A percentile compares a stretch with the other conserved stretches of the same genome.
Evolutionary conservation across 2,113 vertebrate genomes (phyloP).

Genomic region (Seriola quinqueradiata): DNA sequence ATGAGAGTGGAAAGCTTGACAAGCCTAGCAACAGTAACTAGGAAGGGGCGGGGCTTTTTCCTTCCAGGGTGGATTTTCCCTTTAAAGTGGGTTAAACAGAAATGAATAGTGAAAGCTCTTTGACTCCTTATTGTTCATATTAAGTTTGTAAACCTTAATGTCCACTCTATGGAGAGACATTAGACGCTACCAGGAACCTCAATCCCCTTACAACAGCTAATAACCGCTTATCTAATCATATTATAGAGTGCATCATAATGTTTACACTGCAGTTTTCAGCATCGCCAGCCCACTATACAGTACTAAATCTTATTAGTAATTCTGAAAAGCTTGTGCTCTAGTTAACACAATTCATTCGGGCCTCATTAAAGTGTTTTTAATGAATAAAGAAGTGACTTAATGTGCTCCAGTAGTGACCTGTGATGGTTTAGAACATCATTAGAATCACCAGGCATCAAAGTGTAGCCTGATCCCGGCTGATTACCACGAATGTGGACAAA

Average conservation of each 20-base stretch:
- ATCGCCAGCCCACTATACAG: slow-evolving; percentile 30
- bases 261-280: slow-evolving; percentile 45
- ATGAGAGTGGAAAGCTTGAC: too few species aligned
- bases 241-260: slow-evolving; percentile 25
- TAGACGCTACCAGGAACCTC: background rate
- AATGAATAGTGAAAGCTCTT: background rate
- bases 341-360: slow-evolving; percentile 73
- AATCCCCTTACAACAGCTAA: background rate
- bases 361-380: slow-evolving; percentile 76
- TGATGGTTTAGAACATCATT: slow-evolving; percentile 73
- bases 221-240: slow-evolving; percentile 31
- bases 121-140: background rate
- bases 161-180: slow-evolving; percentile 15
- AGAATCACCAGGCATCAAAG: slow-evolving; percentile 73
- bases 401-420: slow-evolving; percentile 70
- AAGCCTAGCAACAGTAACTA: background rate
- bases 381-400: slow-evolving; percentile 68
- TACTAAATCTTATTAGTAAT: slow-evolving; percentile 54
- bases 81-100: background rate
- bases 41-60: background rate
- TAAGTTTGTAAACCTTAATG: slow-evolving; percentile 32
- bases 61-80: too few species aligned
- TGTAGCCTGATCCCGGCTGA: slow-evolving; percentile 51
- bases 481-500: slow-evolving; percentile 50
- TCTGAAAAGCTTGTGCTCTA: slow-evolving; percentile 65